phyloP scores from a whole-genome alignment of 2,797 vertebrate genomes.

The Pseudochirops corinnae region DNA sequence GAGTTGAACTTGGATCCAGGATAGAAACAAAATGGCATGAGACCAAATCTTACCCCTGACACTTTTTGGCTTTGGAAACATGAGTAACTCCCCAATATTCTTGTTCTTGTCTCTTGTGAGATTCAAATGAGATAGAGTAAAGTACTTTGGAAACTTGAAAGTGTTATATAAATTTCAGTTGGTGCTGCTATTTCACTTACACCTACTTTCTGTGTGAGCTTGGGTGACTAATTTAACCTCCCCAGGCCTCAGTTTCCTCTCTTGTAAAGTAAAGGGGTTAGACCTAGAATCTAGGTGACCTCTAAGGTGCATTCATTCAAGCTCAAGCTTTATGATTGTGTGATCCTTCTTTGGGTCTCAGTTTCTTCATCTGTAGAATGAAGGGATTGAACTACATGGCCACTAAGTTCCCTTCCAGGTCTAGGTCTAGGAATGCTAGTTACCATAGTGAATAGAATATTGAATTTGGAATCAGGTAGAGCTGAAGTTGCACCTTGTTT shows the following conservation, averaged over 20 bases:
- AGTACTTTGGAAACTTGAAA: background rate
- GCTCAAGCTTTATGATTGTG: background rate
- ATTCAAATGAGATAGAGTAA: background rate
- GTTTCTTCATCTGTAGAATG: slow-evolving; percentile 9
- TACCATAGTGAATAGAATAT: background rate
- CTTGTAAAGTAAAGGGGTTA: background rate
- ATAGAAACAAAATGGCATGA: background rate
- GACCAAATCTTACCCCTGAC: background rate
- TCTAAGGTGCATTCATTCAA: background rate
- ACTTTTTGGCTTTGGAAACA: background rate
- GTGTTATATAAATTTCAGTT: background rate
- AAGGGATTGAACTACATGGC: background rate
- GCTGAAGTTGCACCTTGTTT: background rate
- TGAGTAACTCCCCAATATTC: background rate
- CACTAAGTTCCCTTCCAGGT: background rate
- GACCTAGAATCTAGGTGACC: background rate
- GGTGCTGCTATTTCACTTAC: background rate
- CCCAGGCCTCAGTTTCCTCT: background rate
- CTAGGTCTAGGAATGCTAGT: background rate
- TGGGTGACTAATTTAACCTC: background rate
- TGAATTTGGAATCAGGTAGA: background rate
- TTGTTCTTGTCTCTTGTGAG: background rate
- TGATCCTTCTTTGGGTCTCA: slow-evolving; percentile 34
- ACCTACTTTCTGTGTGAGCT: background rate
- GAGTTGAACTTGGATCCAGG: background rate